Percentiles rank a stretch among this genome's conserved stretches.
These are phyloP conservation scores for Babyrousa celebensis DNA, from an alignment of 2,797 vertebrate species.

Conservation along the genomic window DNA sequence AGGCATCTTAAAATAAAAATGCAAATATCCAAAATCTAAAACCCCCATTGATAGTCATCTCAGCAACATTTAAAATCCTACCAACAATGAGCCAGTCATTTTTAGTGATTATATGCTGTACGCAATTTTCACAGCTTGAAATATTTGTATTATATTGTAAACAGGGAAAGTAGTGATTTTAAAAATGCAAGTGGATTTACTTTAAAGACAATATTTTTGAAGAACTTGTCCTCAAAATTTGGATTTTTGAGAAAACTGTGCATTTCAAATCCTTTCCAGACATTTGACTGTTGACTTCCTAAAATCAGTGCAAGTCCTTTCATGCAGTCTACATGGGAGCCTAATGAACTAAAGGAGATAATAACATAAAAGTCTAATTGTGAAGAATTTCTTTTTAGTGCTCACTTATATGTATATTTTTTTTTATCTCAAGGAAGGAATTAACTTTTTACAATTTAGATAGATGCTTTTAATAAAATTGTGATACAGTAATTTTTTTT, in stretches of 20 bases:
- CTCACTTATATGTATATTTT: neutral
- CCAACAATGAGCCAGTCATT: neutral
- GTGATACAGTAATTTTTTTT: neutral
- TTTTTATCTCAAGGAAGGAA: neutral
- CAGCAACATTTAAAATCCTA: slow-evolving; percentile 30
- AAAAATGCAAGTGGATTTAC: neutral
- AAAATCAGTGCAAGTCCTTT: neutral
- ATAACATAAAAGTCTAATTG: neutral
- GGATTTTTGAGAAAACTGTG: neutral
- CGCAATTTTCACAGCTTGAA: neutral
- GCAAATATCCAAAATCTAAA: slow-evolving; percentile 18
- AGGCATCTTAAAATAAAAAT: slow-evolving; percentile 51
- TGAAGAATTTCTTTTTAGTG: neutral
- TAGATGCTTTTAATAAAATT: neutral
- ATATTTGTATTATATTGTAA: neutral
- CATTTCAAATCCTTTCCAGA: neutral
- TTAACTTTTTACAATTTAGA: neutral
- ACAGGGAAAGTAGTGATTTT: neutral
- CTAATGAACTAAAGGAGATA: accelerated
- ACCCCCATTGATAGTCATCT: neutral
- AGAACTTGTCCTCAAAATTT: neutral
- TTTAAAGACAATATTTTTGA: slow-evolving; percentile 20
- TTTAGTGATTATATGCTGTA: neutral
- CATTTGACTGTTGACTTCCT: neutral
- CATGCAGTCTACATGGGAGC: accelerated